These are phyloP conservation scores for Creontiades dilutus DNA, from an alignment of 2,888 invertebrate species.

Conservation along the genomic window DNA sequence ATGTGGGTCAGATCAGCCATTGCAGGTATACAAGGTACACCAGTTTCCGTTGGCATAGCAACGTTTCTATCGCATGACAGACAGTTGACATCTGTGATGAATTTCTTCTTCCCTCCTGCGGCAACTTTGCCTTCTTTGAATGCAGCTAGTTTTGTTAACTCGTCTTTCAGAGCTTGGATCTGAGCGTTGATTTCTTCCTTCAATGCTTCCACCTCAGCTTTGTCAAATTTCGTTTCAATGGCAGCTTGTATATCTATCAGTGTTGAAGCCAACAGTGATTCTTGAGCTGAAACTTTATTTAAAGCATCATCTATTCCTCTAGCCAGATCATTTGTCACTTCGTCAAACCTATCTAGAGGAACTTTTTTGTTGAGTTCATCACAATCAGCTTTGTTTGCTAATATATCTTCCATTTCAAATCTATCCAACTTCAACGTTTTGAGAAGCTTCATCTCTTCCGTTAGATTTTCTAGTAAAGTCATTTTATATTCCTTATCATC, in stretches of 20 bases:
- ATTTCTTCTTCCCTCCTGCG: conserved; percentile 85
- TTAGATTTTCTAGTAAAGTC: conserved; percentile 46
- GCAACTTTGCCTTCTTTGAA: conserved; percentile 84
- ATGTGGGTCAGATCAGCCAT: conserved; percentile 79
- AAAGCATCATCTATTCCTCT: conserved; percentile 84
- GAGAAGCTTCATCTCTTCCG: conserved; percentile 60
- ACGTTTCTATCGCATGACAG: conserved; percentile 88
- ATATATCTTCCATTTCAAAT: conserved; percentile 72
- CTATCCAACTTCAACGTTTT: conserved; percentile 59
- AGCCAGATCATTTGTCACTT: conserved; percentile 78
- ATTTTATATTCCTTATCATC: conserved; percentile 66
- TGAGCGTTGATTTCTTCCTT: conserved; percentile 84
- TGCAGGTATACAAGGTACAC: conserved; percentile 77
- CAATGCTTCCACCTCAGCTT: conserved; percentile 83
- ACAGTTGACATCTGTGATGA: conserved; percentile 86
- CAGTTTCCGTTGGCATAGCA: conserved; percentile 84
- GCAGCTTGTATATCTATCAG: conserved; percentile 84
- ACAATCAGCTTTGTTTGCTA: conserved; percentile 74
- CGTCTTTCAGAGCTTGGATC: conserved; percentile 82
- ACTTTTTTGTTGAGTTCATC: conserved; percentile 73
- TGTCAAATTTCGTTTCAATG: conserved; percentile 84
- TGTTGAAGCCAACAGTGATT: conserved; percentile 76
- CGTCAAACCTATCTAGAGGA: conserved; percentile 72
- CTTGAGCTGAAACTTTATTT: conserved; percentile 82
- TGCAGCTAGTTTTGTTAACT: conserved; percentile 82